These are phyloP conservation scores for Ametastegia equiseti DNA, from an alignment of 2,888 invertebrate species.

Conservation along the genomic window DNA sequence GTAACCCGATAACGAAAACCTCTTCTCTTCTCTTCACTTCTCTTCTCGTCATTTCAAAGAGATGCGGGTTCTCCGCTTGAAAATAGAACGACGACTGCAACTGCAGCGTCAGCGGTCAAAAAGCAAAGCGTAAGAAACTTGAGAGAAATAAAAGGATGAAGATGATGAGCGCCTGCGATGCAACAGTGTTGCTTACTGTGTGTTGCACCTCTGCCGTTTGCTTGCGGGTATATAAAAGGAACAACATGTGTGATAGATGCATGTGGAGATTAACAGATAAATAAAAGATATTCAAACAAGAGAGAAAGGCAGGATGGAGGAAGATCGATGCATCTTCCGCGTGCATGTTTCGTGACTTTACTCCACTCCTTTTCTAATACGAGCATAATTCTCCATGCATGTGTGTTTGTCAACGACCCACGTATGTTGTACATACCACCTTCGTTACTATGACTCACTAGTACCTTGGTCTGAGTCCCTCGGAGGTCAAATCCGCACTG, in stretches of 20 bases:
- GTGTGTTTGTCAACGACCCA: not conserved
- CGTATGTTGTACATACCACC: not conserved
- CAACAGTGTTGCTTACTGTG: conserved; percentile 7
- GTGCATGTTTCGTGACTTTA: conserved; percentile 8
- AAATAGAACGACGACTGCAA: conserved; percentile 32
- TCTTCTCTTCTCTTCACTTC: not conserved
- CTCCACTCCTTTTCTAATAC: not conserved
- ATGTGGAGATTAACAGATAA: not conserved
- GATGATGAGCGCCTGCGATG: not conserved
- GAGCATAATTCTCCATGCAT: not conserved
- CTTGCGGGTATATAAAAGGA: not conserved
- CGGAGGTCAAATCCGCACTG: conserved; percentile 8
- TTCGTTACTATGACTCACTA: conserved; percentile 10
- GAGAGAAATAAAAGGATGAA: not conserved
- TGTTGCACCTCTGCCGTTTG: not conserved
- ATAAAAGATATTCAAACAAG: conserved; percentile 6
- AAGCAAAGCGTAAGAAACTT: not conserved
- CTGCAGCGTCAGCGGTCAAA: conserved; percentile 26
- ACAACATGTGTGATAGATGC: not conserved
- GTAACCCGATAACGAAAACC: conserved; percentile 43
- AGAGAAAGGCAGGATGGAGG: not conserved
- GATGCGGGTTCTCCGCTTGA: conserved; percentile 9
- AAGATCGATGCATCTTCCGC: conserved; percentile 23
- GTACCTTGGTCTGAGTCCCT: conserved; percentile 9
- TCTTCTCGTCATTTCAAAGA: not conserved